Evolutionary conservation across 2,113 vertebrate genomes (phyloP), one percentile per base, ranked within the genome.

Genomic region (Sinocyclocheilus anshuiensis): DNA sequence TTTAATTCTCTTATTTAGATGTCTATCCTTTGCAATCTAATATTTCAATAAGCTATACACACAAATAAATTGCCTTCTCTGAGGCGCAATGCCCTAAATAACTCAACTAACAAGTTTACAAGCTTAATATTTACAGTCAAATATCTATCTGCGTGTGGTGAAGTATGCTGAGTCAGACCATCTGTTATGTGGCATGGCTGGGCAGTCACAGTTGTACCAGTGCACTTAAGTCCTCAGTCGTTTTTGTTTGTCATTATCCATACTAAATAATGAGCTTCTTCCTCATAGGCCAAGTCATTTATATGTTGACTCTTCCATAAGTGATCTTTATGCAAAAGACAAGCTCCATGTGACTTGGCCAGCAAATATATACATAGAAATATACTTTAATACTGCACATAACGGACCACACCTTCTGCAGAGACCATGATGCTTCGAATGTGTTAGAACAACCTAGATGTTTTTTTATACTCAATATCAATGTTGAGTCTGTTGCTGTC

Each of bases 221-320:
- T 91, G 94, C 94, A 94, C 94, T 94, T 94, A 83, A 84, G 20
- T 81, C 42, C 71, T 53, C 22, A 22, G 76, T 80, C 76, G 78
- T 48, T 29, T 85, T 92, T 84, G 33, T 91, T 90, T 79, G 83
- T 76, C 2, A 50, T 50, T 76, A 26, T 76, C 72, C 39, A 7
- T 75, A n/a, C 72, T 48, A n/a, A 76, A 76, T 48, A 48, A 12
- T 45, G 15, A 9, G 72, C 72, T 76, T 75, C 72, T 75, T 75
- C 22, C 72, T 67, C 48, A 48, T 50, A 16, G 42, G 77, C 55
- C 53, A 61, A 39, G 50, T 75, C 50, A 26, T 75, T 26, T 61
- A 88, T 86, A 86, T 72, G n/a, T 50, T 26, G 72, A 76, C 67
- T 78, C 63, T 76, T 69, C 67, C 61, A 74, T 81, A 85, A 76